A percentile compares a stretch with the other conserved stretches of the same genome.
Conservation (phyloP, 2,113 vertebrate species). For the Anguilla japonica region DNA sequence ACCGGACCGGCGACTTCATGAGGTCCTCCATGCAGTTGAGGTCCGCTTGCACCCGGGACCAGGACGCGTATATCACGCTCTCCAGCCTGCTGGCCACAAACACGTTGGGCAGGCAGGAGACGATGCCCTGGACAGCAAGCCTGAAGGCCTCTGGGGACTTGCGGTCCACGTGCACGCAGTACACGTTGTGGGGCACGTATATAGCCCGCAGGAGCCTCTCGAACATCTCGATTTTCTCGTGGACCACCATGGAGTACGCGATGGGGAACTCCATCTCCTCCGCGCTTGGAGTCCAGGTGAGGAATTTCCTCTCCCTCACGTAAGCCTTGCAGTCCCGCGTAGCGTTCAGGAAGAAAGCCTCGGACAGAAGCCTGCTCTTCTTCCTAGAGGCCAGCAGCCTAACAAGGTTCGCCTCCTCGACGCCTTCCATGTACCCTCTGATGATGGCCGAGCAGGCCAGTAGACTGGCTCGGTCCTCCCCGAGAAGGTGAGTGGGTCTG, state of each 20-base stretch:
- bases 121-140: constrained; percentile 72
- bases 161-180: constrained; percentile 82
- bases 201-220: constrained; percentile 82
- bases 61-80: constrained; percentile 80
- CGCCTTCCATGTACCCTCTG: constrained; percentile 58
- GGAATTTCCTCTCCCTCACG: constrained; percentile 64
- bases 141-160: constrained; percentile 72
- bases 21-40: constrained; percentile 90
- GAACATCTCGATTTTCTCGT: constrained; percentile 89
- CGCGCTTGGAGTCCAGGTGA: constrained; percentile 71
- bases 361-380: constrained; percentile 33
- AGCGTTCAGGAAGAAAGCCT: constrained; percentile 69
- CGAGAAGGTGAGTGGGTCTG: constrained; percentile 21
- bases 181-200: constrained; percentile 87
- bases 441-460: constrained; percentile 69
- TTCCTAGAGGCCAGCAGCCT: constrained; percentile 52
- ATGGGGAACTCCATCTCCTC: constrained; percentile 80
- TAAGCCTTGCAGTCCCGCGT: constrained; percentile 76
- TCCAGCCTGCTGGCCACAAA: constrained; percentile 81
- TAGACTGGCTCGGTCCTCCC: constrained; percentile 46
- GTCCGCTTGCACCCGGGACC: constrained; percentile 89
- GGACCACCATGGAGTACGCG: constrained; percentile 89
- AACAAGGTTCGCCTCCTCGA: constrained; percentile 44
- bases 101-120: constrained; percentile 84
- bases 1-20: constrained; percentile 65